phyloP scores from a whole-genome alignment of 2,797 vertebrate species.

The Florisuga fusca region DNA sequence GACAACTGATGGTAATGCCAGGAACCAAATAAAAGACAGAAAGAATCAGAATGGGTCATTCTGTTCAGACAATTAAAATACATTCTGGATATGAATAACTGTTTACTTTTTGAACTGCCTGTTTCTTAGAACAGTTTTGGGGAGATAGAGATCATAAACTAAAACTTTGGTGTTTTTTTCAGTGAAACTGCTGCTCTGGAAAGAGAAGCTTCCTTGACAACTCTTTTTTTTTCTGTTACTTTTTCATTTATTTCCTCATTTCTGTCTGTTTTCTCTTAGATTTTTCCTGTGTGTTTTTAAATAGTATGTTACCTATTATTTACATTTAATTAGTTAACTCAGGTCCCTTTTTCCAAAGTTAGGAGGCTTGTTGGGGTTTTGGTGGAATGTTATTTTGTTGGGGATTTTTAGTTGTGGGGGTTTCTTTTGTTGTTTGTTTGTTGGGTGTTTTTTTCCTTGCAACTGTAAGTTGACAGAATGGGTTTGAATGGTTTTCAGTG shows the following conservation, averaged over 20 bases:
- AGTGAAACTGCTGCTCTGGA: neutral
- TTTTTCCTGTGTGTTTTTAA: neutral
- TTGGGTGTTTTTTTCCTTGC: neutral
- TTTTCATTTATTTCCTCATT: constrained; percentile 26
- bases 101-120: neutral
- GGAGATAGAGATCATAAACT: neutral
- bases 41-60: neutral
- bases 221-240: constrained; percentile 6
- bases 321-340: neutral
- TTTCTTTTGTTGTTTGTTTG: neutral
- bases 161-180: neutral
- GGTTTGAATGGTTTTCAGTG: neutral
- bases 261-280: neutral
- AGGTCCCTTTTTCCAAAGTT: neutral
- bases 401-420: neutral
- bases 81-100: neutral
- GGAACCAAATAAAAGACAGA: neutral
- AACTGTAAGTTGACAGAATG: neutral
- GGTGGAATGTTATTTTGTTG: neutral
- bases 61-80: neutral
- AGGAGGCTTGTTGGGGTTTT: neutral
- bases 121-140: neutral
- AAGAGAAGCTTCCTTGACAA: constrained; percentile 38
- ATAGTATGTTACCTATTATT: neutral
- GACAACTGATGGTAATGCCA: neutral